These are phyloP conservation scores for Beris morrisii DNA, from an alignment of 2,888 invertebrate species.

Conservation along the genomic window DNA sequence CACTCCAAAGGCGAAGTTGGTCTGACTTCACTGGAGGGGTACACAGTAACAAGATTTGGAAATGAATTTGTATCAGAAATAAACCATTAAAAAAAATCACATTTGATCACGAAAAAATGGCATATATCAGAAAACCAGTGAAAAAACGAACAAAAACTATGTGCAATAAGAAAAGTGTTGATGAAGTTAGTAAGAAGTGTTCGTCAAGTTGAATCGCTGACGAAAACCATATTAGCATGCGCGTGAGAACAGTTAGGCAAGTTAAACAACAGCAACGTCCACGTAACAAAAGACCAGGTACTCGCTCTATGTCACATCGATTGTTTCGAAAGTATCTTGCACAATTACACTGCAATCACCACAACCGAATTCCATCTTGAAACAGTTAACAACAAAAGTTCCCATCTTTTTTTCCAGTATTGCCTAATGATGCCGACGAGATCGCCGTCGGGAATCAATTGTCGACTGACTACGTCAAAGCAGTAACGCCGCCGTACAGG, in stretches of 20 bases:
- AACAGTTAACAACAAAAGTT: too few relatives aligned
- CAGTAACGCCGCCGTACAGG: conserved; percentile 66
- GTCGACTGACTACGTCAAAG: conserved; percentile 53
- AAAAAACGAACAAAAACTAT: conserved; percentile 20
- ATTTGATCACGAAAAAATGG: conserved; percentile 12
- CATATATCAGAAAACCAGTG: conserved; percentile 12
- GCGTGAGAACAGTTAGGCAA: conserved; percentile 67
- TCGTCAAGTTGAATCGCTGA: conserved; percentile 1
- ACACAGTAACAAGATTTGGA: too few relatives aligned
- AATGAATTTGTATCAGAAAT: too few relatives aligned
- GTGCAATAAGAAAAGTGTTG: conserved; percentile 1
- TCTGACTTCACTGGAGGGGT: too few relatives aligned
- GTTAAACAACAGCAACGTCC: conserved; percentile 67
- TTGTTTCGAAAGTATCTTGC: too few relatives aligned
- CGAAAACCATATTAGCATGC: conserved; percentile 37
- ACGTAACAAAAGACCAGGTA: conserved; percentile 36
- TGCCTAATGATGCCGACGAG: conserved; percentile 51
- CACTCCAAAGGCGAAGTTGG: too few relatives aligned
- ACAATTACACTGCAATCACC: not conserved
- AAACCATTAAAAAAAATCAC: too few relatives aligned
- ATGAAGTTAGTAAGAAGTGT: not conserved
- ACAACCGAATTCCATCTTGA: too few relatives aligned
- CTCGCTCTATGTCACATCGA: not conserved
- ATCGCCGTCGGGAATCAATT: conserved; percentile 17
- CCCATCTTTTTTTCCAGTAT: conserved; percentile 57